A percentile compares a stretch with the other conserved stretches of the same genome.
Conservation (phyloP, 1,140 invertebrate genomes). For the Lasioglossum albipes region DNA sequence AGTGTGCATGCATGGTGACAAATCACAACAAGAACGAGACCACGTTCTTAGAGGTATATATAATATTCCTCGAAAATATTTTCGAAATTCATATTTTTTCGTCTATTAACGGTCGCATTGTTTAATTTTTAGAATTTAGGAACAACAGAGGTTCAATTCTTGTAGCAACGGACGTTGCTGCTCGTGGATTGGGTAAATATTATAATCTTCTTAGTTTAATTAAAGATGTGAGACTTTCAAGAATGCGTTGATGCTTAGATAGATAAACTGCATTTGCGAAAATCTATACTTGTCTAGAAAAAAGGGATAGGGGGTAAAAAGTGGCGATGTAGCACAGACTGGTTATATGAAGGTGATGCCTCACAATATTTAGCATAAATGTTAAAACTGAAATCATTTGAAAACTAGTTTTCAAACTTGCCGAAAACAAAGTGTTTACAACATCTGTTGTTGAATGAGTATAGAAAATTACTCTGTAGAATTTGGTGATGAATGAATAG, state of each 20-base stretch:
- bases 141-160: conserved; percentile 94
- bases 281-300: conserved; percentile 17
- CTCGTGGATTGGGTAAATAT: conserved; percentile 96
- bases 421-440: background rate
- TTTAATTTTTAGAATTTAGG: conserved; percentile 89
- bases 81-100: conserved; percentile 21
- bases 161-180: conserved; percentile 98
- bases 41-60: conserved; percentile 90
- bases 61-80: too few species aligned
- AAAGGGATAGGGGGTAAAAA: conserved; percentile 62
- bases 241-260: conserved; percentile 16
- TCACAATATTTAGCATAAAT: conserved; percentile 61
- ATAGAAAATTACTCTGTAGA: background rate
- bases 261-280: conserved; percentile 30
- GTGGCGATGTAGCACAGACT: conserved; percentile 81
- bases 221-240: conserved; percentile 24
- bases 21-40: conserved; percentile 97
- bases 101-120: background rate
- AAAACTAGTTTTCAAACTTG: background rate
- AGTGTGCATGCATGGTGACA: conserved; percentile 98
- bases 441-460: background rate
- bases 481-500: conserved; percentile 1
- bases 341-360: conserved; percentile 80
- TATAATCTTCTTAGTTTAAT: conserved; percentile 12
- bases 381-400: conserved; percentile 13